Evolutionary conservation across 2,797 vertebrate species (phyloP), one percentile per base, ranked within the genome.

Genomic region (Sternotherus odoratus): DNA sequence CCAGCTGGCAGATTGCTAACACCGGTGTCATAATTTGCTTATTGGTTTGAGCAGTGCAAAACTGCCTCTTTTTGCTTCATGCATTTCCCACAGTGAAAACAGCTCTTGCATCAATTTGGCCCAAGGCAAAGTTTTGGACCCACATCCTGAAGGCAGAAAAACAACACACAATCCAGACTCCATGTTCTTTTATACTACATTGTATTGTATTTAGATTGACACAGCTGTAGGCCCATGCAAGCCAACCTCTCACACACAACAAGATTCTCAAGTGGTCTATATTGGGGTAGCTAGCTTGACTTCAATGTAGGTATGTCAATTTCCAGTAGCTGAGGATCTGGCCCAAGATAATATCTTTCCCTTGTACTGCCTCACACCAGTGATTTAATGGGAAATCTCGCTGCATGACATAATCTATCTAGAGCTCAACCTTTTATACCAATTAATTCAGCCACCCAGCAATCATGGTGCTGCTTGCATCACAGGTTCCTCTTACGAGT

Each of bases 1-100:
- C 33, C 82, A 79, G 78, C 0, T 89, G 81, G 63, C 21, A 93
- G 30, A 26, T 85, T 88, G 26, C 26, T 86, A 90, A 81, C 51
- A 21, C 3, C 53, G 21, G 21, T 80, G 69, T 2, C 69, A 1
- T 82, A n/a, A 57, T 72, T 95, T 89, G 10, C 75, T 80, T 13
- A 8, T 43, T 93, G 30, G 4, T 91, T 80, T 48, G 46, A 87
- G 43, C 36, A 33, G 16, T 3, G 24, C 2, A 86, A 90, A 87
- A 57, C 21, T 51, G 8, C 30, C 84, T 90, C 50, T 1, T 2
- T 12, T 8, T 54, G 39, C 26, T 79, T 26, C 72, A 33, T 36
- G 1, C 26, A 46, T 51, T 89, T 92, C 30, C 86, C 16, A 8
- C 23, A 39, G 66, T 24, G 60, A 63, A 63, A 63, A 60, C 30